These are phyloP conservation scores for Genyomyrus donnyi DNA, from an alignment of 2,113 vertebrate genomes.

Conservation along the genomic window DNA sequence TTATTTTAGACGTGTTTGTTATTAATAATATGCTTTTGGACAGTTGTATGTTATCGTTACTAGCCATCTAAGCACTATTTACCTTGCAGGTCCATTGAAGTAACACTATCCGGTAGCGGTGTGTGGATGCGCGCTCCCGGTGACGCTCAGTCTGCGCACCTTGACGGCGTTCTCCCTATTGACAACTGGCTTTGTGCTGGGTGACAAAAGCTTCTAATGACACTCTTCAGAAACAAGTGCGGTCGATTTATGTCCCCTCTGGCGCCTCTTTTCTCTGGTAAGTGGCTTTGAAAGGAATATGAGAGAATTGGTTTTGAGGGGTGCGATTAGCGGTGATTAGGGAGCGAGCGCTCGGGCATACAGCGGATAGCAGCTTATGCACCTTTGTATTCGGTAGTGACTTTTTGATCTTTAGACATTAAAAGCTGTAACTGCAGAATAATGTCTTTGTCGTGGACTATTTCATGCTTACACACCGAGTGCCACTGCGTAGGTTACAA, in stretches of 20 bases:
- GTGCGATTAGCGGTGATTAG: neutral
- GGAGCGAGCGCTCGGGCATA: neutral
- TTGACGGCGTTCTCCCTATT: neutral
- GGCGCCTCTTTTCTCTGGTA: neutral
- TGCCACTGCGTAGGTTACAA: neutral
- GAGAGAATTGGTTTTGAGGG: neutral
- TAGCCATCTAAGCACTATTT: neutral
- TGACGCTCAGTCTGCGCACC: neutral
- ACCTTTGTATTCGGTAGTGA: neutral
- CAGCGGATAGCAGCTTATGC: neutral
- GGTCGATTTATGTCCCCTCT: neutral
- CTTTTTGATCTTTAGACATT: neutral
- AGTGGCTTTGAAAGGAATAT: slow-evolving; percentile 5
- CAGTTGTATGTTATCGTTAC: neutral
- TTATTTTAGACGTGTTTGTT: neutral
- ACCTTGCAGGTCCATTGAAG: neutral
- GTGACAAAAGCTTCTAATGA: slow-evolving; percentile 2
- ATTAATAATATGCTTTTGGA: neutral
- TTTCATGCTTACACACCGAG: neutral
- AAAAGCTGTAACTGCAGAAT: neutral
- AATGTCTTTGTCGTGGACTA: neutral
- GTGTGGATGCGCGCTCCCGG: neutral
- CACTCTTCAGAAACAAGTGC: slow-evolving; percentile 9
- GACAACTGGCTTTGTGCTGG: neutral
- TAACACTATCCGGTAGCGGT: neutral